Evolutionary conservation across 2,113 vertebrate genomes (phyloP).

Genomic region (Ranitomeya imitator): DNA sequence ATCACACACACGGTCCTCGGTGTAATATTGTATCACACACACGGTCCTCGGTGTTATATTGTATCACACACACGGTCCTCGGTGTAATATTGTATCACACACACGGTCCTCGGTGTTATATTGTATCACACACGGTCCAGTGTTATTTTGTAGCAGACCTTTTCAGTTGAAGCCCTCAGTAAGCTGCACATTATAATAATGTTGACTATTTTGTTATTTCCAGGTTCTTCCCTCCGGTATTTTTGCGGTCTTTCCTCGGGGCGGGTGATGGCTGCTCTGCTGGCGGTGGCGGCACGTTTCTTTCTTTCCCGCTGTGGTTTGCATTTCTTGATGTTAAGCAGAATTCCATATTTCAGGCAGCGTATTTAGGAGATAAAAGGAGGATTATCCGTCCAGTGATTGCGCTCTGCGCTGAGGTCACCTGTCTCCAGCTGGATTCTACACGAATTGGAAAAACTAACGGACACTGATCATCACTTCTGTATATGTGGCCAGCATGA

Average conservation of each 20-base stretch:
- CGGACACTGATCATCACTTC: conserved; percentile 59
- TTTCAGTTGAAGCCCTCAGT: no score
- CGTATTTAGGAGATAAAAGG: conserved; percentile 59
- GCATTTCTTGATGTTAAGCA: conserved; percentile 64
- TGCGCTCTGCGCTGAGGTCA: conserved; percentile 68
- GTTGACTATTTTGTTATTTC: no score
- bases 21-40: background rate
- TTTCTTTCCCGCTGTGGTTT: conserved; percentile 54
- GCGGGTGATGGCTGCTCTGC: conserved; percentile 28
- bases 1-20: no score
- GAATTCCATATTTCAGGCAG: conserved; percentile 62
- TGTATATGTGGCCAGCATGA: background rate
- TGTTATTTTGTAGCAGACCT: no score
- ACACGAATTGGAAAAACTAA: conserved; percentile 65
- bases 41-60: background rate
- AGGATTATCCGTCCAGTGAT: conserved; percentile 65
- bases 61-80: background rate
- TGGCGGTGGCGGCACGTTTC: conserved; percentile 53
- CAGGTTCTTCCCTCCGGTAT: no score
- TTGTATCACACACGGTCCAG: no score
- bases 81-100: background rate
- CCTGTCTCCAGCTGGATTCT: conserved; percentile 60
- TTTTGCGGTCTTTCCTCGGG: no score
- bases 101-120: no score
- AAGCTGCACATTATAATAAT: no score